Evolutionary conservation across 2,888 invertebrate species (phyloP), one percentile per base, ranked within the genome.

Genomic region (Epinotia ramella): DNA sequence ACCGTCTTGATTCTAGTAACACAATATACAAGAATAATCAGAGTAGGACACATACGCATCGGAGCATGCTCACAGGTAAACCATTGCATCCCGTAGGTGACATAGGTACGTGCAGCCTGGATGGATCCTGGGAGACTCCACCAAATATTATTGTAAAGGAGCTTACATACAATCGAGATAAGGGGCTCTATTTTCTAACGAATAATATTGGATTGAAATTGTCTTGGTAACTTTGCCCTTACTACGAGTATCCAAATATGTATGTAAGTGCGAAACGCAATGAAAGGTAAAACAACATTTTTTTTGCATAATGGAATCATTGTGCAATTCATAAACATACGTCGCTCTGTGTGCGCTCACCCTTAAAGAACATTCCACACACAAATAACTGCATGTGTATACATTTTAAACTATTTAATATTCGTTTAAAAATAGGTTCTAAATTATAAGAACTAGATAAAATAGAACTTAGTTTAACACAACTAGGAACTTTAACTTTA

Each of bases 11-110:
- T 20, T 60, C n/a, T 60, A 40, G 44, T 60, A 69, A 28, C 20
- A 18, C 57, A 69, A 59, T 46, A 44, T 69, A 59, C 60, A 33
- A 4, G 53, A n/a, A 64, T 20, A 46, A 20, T 13, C n/a, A 60
- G 24, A n/a, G n/a, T 60, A 13, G 60, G 60, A 12, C 24, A 68
- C 56, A 2, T 24, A 60, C 46, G 28, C 65, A 40, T 7, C 16
- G n/a, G 24, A 70, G 24, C 33, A 13, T 44, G 57, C 44, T 44
- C 67, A 44, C 20, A 69, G 57, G 57, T 67, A 20, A 40, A 57
- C 67, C 57, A 68, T 57, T 57, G 68, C 56, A 40, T 40, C 16
- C 20, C 56, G 40, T 2, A 28, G 9, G 40, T 40, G 5, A 9
- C 40, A 9, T 9, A 28, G 24, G 24, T 28, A 57, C 7, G 9